Conservation (phyloP, 2,113 vertebrate species). For the Balaeniceps rex region DNA sequence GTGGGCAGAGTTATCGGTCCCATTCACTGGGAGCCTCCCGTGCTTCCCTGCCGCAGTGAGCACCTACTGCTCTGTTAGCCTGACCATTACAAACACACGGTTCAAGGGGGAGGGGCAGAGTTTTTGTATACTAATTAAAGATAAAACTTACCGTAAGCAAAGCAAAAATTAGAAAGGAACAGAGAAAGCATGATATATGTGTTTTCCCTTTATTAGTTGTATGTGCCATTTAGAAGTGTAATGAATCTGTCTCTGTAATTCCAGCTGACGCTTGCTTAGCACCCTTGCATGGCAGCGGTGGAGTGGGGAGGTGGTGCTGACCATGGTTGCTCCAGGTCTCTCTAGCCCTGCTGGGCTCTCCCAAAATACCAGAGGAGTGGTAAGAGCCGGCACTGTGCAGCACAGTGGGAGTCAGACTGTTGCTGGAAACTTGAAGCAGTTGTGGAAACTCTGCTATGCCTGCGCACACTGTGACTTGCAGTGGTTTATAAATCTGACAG, state of each 20-base stretch:
- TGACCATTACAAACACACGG: accelerated
- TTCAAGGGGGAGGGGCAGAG: neutral
- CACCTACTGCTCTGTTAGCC: accelerated
- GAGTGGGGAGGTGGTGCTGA: neutral
- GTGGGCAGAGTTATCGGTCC: neutral
- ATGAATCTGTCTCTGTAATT: neutral
- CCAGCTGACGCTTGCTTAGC: neutral
- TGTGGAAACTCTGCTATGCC: neutral
- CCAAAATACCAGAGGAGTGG: neutral
- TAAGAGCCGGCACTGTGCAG: neutral
- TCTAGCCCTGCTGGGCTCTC: neutral
- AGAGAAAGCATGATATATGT: neutral
- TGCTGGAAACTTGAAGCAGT: neutral
- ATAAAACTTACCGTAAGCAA: neutral
- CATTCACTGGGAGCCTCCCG: accelerated
- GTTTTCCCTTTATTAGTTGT: neutral
- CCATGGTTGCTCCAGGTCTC: neutral
- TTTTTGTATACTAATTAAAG: neutral
- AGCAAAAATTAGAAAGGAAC: neutral
- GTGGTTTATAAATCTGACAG: neutral
- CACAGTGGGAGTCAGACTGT: neutral
- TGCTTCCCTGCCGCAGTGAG: neutral
- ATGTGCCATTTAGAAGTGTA: neutral
- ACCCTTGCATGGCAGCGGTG: accelerated
- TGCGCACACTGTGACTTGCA: neutral